phyloP scores from a whole-genome alignment of 2,113 vertebrate species.

The Aythya baeri region DNA sequence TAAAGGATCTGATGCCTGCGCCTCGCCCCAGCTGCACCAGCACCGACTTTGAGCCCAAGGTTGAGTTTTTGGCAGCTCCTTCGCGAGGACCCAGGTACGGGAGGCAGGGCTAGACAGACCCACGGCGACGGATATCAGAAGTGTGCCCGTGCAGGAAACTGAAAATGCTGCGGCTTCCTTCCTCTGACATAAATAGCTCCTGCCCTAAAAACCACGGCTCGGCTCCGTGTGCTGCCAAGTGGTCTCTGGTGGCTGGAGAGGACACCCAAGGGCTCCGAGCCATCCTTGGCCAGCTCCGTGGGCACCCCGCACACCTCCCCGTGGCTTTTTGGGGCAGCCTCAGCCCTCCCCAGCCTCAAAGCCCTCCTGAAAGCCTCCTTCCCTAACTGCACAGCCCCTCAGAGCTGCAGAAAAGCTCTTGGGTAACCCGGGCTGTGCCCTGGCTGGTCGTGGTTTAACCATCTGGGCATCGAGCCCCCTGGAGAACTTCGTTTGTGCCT shows the following conservation, averaged over 20 bases:
- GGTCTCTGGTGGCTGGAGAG: background rate
- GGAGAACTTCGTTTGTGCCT: background rate
- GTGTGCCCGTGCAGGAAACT: conserved; percentile 26
- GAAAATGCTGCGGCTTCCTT: conserved; percentile 1
- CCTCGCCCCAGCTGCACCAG: background rate
- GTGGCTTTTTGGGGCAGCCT: too few relatives aligned
- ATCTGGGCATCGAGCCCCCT: too few relatives aligned
- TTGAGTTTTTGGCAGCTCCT: fast-evolving
- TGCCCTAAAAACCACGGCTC: background rate
- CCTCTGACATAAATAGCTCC: conserved; percentile 1
- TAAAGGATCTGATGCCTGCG: fast-evolving
- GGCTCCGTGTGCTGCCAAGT: fast-evolving
- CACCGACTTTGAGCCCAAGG: background rate
- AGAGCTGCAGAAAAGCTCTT: background rate
- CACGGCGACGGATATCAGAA: background rate
- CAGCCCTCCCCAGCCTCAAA: background rate
- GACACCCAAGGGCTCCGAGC: background rate
- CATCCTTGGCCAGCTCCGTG: background rate
- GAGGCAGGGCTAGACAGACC: background rate
- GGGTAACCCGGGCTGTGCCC: fast-evolving
- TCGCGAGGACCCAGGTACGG: background rate
- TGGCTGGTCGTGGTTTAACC: fast-evolving
- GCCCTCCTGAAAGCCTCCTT: background rate
- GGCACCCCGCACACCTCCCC: too few relatives aligned
- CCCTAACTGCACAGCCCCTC: background rate